Conservation (phyloP, 1,140 invertebrate species). For the Pseudomyrmex gracilis region DNA sequence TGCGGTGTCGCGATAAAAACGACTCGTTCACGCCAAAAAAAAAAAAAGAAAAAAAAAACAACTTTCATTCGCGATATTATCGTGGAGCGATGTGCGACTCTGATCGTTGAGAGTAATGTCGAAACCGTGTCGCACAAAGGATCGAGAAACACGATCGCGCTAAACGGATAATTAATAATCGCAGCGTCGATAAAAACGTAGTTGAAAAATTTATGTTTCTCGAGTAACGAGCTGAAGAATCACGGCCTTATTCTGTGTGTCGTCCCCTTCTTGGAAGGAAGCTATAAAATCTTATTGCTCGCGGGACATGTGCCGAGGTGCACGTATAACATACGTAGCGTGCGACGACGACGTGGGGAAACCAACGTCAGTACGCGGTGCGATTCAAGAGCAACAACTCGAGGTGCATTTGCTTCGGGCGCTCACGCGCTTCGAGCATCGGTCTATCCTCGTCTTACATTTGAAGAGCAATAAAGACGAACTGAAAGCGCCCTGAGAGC, state of each 20-base stretch:
- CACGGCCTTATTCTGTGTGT: neutral
- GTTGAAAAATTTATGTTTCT: neutral
- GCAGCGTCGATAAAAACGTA: no score
- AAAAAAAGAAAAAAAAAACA: no score
- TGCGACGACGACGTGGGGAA: neutral
- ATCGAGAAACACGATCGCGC: neutral
- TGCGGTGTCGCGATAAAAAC: no score
- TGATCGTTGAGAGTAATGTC: no score
- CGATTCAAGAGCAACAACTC: constrained; percentile 19
- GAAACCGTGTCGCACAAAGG: neutral
- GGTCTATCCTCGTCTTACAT: no score
- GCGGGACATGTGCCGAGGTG: constrained; percentile 21
- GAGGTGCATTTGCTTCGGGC: no score
- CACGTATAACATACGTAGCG: neutral
- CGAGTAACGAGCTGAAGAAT: constrained; percentile 37
- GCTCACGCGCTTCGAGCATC: no score
- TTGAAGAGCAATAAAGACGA: no score
- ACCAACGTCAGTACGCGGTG: neutral
- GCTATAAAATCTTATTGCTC: constrained; percentile 50
- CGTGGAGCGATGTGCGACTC: no score
- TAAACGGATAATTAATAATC: neutral
- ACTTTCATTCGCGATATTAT: neutral
- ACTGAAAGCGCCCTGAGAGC: no score
- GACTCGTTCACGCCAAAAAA: no score
- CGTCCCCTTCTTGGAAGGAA: constrained; percentile 33